These are phyloP conservation scores for Otis tarda DNA, from an alignment of 2,113 vertebrate species.

Conservation along the genomic window DNA sequence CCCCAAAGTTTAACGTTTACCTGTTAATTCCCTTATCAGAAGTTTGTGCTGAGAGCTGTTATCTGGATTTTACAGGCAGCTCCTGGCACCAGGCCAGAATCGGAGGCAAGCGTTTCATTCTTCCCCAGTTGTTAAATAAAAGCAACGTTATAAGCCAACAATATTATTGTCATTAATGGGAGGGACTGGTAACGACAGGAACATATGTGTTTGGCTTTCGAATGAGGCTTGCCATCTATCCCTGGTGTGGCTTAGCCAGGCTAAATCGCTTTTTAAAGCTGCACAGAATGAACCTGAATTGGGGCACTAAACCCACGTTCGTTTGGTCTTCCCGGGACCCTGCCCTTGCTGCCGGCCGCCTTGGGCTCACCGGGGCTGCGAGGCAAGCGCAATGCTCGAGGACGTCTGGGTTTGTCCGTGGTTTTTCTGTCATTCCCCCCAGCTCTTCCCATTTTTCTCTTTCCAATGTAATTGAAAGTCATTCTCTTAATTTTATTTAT, in stretches of 20 bases:
- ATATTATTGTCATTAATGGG: slow-evolving; percentile 42
- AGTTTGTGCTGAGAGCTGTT: slow-evolving; percentile 50
- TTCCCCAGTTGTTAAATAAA: slow-evolving; percentile 21
- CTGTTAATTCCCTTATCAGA: slow-evolving; percentile 61
- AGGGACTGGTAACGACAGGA: slow-evolving; percentile 60
- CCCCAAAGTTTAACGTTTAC: slow-evolving; percentile 43
- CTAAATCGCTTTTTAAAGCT: slow-evolving; percentile 56
- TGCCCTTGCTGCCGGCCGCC: neutral
- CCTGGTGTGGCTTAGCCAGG: slow-evolving; percentile 27
- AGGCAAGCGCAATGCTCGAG: neutral
- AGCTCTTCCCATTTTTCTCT: neutral
- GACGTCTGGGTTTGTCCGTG: neutral
- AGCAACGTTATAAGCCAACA: slow-evolving; percentile 11
- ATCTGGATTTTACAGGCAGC: slow-evolving; percentile 70
- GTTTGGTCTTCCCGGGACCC: slow-evolving; percentile 39
- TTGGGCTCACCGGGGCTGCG: neutral
- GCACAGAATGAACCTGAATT: slow-evolving; percentile 63
- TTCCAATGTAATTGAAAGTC: slow-evolving; percentile 22
- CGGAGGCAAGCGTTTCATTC: slow-evolving; percentile 19
- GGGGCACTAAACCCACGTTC: slow-evolving; percentile 44
- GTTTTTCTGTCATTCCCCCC: neutral
- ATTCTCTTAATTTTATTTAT: slow-evolving; percentile 46
- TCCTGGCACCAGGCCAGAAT: slow-evolving; percentile 49
- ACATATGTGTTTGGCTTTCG: slow-evolving; percentile 30
- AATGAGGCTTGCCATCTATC: slow-evolving; percentile 28